phyloP scores from a whole-genome alignment of 1,140 invertebrate species.

The Drosophila sp. region DNA sequence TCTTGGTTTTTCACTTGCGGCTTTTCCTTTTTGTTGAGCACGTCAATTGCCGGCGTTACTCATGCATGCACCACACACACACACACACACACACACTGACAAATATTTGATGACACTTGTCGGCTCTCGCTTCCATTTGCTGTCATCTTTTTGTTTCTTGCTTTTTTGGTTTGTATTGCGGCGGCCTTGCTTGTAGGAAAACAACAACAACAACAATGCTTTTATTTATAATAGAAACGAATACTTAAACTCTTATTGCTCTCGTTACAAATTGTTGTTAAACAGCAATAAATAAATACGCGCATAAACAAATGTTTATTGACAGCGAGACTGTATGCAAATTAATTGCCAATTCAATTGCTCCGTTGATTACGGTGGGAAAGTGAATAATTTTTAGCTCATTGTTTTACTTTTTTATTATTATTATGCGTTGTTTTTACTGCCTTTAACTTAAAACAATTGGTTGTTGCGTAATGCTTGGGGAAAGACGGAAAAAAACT shows the following conservation, averaged over 20 bases:
- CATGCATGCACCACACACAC: slow-evolving; percentile 72
- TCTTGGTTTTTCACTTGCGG: slow-evolving; percentile 73
- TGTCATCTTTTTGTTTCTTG: slow-evolving; percentile 48
- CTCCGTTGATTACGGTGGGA: slow-evolving; percentile 64
- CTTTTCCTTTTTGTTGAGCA: slow-evolving; percentile 69
- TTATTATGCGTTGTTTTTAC: background rate
- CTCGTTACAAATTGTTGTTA: slow-evolving; percentile 40
- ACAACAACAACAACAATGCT: slow-evolving; percentile 23
- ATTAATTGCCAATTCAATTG: slow-evolving; percentile 67
- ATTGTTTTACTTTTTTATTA: slow-evolving; percentile 19
- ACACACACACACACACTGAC: slow-evolving; percentile 52
- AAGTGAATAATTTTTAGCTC: slow-evolving; percentile 27
- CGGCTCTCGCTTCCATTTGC: slow-evolving; percentile 61
- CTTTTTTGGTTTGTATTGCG: slow-evolving; percentile 33
- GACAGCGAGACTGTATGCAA: slow-evolving; percentile 54
- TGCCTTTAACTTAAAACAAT: too few species aligned
- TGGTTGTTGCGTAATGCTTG: slow-evolving; percentile 45
- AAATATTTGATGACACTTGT: slow-evolving; percentile 81
- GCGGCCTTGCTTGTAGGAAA: slow-evolving; percentile 33
- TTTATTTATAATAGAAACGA: slow-evolving; percentile 38
- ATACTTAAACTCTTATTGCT: slow-evolving; percentile 15
- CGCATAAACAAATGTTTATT: slow-evolving; percentile 60
- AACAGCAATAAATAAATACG: slow-evolving; percentile 50
- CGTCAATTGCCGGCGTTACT: slow-evolving; percentile 80
- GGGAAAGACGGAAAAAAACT: slow-evolving; percentile 14